Evolutionary conservation across 1,140 invertebrate genomes (phyloP).

Genomic region (Zaprionus ghesquierei): DNA sequence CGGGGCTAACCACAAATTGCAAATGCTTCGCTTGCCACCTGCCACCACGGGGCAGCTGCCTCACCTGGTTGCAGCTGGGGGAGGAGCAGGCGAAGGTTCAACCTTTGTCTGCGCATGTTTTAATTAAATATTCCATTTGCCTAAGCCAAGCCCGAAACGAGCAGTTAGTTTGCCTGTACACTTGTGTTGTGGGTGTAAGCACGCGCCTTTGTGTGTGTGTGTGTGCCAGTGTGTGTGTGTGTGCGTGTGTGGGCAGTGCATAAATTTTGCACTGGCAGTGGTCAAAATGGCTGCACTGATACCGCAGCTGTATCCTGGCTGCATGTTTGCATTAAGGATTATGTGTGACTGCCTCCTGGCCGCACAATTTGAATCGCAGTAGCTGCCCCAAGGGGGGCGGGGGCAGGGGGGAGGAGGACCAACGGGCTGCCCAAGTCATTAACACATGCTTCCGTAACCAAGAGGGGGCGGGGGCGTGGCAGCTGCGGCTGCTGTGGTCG

Average conservation of each 20-base stretch:
- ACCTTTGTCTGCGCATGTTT: constrained; percentile 64
- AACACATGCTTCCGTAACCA: constrained; percentile 20
- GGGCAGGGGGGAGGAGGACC: neutral
- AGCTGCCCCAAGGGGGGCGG: neutral
- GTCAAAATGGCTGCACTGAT: constrained; percentile 1
- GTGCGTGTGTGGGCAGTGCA: constrained; percentile 29
- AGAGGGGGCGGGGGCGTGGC: neutral
- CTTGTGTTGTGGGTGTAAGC: too few species aligned
- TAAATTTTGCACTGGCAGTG: constrained; percentile 39
- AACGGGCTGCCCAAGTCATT: constrained; percentile 28
- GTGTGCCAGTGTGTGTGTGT: neutral
- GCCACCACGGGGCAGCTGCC: too few species aligned
- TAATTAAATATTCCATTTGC: constrained; percentile 82
- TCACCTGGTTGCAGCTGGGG: constrained; percentile 47
- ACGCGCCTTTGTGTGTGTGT: neutral
- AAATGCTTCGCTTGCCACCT: constrained; percentile 32
- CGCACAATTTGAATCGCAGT: constrained; percentile 25
- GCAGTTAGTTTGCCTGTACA: constrained; percentile 59
- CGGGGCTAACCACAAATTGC: constrained; percentile 54
- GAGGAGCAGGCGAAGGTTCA: neutral
- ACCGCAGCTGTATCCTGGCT: constrained; percentile 33
- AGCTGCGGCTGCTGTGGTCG: neutral
- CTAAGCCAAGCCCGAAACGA: constrained; percentile 62
- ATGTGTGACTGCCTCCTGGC: constrained; percentile 43
- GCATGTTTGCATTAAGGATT: constrained; percentile 65